Base-by-base conservation (phyloP, 2,113 vertebrate species). In the Ameiurus melas region DNA sequence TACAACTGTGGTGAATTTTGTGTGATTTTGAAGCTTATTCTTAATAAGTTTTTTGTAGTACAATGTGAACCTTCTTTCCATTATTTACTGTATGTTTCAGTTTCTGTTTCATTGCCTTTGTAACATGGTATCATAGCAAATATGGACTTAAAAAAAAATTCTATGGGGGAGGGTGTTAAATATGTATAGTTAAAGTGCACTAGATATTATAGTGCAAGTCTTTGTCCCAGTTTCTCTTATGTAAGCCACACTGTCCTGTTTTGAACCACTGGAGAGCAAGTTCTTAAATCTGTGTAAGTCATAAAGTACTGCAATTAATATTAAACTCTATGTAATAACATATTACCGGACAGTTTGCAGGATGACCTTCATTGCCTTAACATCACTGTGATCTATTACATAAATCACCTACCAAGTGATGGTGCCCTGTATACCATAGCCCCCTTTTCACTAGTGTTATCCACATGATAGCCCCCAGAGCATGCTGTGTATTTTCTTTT, bases 341-440 rank as follows among this genome's bases (percentile, higher is more conserved):
- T 77, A 92, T 83, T 33, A 90, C 90, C 88, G 89, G 90, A 90
- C 88, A 91, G 88, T 92, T 92, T 91, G 91, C 89, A 90, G 17
- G 58, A 88, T 43, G 47, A 47, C 75, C 80, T 70, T 64, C 62
- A 51, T 33, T 68, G 88, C 92, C 92, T 93, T 91, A 92, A 92
- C 91, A 92, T 93, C 91, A 84, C 91, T 91, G 88, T 84, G 86
- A 91, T 91, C 90, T 90, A 93, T 93, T 93, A 94, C 91, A 90
- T 92, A 94, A 95, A 95, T 96, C 93, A 94, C 93, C 94, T 94
- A 91, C 84, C 93, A 90, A 92, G 91, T 86, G 90, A 93, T 92
- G 86, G 92, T 93, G 90, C 89, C 89, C 89, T 91, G 90, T 89
- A 88, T 92, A 86, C 39, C 89, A 84, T 36, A 90, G 89, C 86